Conservation (phyloP, 2,113 vertebrate species). For the Lagopus leucura region DNA sequence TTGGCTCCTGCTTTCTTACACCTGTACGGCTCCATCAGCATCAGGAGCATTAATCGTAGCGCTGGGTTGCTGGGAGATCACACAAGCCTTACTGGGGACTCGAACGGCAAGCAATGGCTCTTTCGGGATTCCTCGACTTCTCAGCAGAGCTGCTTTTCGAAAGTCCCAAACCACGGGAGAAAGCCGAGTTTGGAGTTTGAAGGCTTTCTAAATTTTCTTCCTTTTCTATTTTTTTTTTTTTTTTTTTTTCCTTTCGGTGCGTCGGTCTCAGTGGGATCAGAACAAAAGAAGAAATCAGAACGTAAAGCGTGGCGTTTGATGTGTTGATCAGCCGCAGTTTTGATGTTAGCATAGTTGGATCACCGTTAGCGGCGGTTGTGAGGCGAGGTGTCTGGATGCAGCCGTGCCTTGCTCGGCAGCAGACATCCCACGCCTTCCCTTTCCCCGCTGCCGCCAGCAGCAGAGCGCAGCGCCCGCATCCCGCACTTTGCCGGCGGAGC, state of each 20-base stretch:
- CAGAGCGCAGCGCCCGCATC: neutral
- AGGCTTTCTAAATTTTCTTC: neutral
- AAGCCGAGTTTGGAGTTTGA: neutral
- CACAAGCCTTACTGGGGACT: neutral
- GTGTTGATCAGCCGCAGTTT: slow-evolving; percentile 39
- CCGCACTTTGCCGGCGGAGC: neutral
- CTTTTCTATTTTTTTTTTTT: neutral
- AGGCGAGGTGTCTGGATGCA: slow-evolving; percentile 17
- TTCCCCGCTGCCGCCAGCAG: neutral
- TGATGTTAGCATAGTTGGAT: slow-evolving; percentile 60
- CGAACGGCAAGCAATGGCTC: slow-evolving; percentile 19
- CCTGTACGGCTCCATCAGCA: neutral
- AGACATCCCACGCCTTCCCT: slow-evolving; percentile 4
- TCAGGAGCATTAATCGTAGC: neutral
- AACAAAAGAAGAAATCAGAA: slow-evolving; percentile 62
- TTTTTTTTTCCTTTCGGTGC: neutral
- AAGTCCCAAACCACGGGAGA: neutral
- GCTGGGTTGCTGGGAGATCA: rapidly evolving
- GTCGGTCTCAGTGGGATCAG: slow-evolving; percentile 17
- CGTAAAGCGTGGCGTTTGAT: slow-evolving; percentile 47
- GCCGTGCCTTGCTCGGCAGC: slow-evolving; percentile 42
- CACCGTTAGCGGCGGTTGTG: slow-evolving; percentile 37
- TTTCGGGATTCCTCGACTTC: neutral
- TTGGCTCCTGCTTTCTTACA: neutral
- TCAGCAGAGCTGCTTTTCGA: slow-evolving; percentile 5